Percentiles rank a stretch among this genome's conserved stretches.
phyloP scores from a whole-genome alignment of 2,888 invertebrate genomes.

The Caenorhabditis wallacei region DNA sequence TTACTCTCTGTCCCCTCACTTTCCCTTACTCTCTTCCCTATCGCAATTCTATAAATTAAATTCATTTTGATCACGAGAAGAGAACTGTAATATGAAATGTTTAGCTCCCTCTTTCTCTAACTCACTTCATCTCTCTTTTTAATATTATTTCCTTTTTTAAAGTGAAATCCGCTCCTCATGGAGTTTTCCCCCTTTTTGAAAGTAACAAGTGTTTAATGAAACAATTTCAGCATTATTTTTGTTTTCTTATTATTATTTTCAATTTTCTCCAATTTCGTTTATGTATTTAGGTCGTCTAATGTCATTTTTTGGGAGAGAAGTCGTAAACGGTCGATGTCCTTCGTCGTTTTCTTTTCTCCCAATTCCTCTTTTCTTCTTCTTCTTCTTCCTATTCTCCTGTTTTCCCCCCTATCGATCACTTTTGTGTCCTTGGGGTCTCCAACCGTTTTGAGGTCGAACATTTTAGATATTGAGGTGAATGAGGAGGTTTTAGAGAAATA shows the following conservation, averaged over 20 bases:
- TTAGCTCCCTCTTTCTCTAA: neutral
- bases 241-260: neutral
- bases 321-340: conserved; percentile 32
- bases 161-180: neutral
- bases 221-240: neutral
- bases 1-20: neutral
- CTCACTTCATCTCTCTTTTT: neutral
- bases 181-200: neutral
- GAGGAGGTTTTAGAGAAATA: conserved; percentile 16
- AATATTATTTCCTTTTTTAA: neutral
- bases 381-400: conserved; percentile 35
- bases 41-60: neutral
- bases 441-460: conserved; percentile 49
- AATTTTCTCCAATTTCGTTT: neutral
- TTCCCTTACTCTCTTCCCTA: neutral
- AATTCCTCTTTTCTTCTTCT: conserved; percentile 12
- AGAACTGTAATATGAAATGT: conserved; percentile 15
- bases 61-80: conserved; percentile 1
- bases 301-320: neutral
- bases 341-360: conserved; percentile 22
- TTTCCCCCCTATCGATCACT: conserved; percentile 37
- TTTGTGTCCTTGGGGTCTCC: conserved; percentile 36
- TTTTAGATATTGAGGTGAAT: conserved; percentile 28
- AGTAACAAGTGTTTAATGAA: conserved; percentile 13
- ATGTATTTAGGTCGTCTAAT: neutral